Percentiles rank a stretch among this genome's conserved stretches.
phyloP scores from a whole-genome alignment of 2,797 vertebrate species.

The Acropternis orthonyx region DNA sequence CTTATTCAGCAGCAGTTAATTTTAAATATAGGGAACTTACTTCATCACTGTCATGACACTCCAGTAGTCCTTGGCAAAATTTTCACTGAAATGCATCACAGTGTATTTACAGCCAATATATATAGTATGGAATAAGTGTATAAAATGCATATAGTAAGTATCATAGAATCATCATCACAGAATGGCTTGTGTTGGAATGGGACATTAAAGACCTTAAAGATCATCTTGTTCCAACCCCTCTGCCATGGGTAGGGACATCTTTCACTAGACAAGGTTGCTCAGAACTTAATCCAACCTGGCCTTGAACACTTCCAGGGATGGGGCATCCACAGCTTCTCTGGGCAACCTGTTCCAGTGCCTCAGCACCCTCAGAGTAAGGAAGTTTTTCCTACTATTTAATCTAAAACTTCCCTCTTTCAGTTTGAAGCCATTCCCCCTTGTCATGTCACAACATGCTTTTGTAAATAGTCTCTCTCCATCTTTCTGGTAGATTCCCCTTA shows the following conservation, averaged over 20 bases:
- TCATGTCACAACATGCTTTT: not conserved
- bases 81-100: rapidly evolving
- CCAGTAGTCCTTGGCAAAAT: not conserved
- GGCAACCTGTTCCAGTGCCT: not conserved
- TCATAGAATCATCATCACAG: not conserved
- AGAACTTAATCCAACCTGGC: rapidly evolving
- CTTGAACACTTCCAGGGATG: rapidly evolving
- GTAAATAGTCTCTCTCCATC: rapidly evolving
- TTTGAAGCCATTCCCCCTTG: not conserved
- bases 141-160: not conserved
- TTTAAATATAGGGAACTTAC: not conserved
- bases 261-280: rapidly evolving
- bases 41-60: not conserved
- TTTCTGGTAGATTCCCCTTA: not conserved
- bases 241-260: rapidly evolving
- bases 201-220: no score
- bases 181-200: not conserved
- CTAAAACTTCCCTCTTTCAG: not conserved
- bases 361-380: not conserved
- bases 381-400: not conserved
- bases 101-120: not conserved
- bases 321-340: no score
- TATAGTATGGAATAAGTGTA: not conserved
- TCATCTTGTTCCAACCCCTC: no score
- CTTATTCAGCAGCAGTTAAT: not conserved